These are phyloP conservation scores for Gnathonemus echidnorhynchus DNA, from an alignment of 2,113 vertebrate genomes.

Conservation along the genomic window DNA sequence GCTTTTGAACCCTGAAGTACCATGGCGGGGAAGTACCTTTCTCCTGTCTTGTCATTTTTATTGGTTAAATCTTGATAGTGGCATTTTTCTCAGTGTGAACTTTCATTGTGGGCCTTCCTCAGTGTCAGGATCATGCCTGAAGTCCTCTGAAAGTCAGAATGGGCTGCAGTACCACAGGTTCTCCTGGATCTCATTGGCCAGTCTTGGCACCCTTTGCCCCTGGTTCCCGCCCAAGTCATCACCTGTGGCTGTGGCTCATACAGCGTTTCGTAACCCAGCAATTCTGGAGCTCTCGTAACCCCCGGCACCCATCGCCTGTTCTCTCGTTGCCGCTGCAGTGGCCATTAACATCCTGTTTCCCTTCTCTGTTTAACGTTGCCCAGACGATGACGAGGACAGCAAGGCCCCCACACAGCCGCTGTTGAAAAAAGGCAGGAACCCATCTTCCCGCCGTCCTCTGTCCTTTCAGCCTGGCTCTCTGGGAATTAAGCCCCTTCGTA, in stretches of 20 bases:
- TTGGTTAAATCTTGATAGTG: not conserved
- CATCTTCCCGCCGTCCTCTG: slow-evolving; percentile 53
- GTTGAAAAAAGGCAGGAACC: slow-evolving; percentile 98
- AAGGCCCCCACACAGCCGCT: slow-evolving; percentile 88
- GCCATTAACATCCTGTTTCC: slow-evolving; percentile 61
- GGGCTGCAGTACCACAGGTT: not conserved
- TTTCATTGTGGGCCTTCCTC: not conserved
- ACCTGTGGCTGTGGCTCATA: not conserved
- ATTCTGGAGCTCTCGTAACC: slow-evolving; percentile 14
- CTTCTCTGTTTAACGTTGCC: slow-evolving; percentile 55
- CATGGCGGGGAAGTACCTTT: not conserved
- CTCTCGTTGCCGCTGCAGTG: slow-evolving; percentile 44
- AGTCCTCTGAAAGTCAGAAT: not conserved
- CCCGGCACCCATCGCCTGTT: slow-evolving; percentile 20
- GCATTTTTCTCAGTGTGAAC: not conserved
- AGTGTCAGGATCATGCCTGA: not conserved
- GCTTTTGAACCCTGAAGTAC: not conserved
- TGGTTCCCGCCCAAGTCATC: not conserved
- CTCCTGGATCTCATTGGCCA: not conserved
- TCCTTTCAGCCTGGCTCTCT: slow-evolving; percentile 41
- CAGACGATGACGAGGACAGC: slow-evolving; percentile 93
- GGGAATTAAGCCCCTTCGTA: slow-evolving; percentile 23
- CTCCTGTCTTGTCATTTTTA: not conserved
- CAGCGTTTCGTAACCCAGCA: not conserved
- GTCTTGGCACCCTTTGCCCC: not conserved